Base-by-base conservation (phyloP, 1,140 invertebrate species). In the Helicoverpa zea region DNA sequence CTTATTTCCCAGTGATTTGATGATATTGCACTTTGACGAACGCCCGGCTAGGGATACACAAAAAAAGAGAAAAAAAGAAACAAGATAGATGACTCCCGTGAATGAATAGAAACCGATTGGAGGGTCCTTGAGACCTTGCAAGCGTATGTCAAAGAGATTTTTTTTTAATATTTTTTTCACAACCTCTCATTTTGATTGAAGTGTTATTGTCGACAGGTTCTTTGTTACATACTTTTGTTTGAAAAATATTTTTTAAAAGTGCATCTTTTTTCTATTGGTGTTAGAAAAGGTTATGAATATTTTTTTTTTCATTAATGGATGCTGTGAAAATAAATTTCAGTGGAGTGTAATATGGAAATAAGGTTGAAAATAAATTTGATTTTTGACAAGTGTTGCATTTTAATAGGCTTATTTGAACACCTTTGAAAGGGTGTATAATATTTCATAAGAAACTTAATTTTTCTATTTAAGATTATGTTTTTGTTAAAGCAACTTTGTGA, bases 11-110 rank as follows among this genome's bases (percentile, higher is more conserved):
- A 93, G 91, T 92, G 92, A 94, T 94, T 94, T 93, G 92, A 94
- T 94, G 93, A 94, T 94, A 92, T 92, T 94, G 93, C 93, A 94
- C 91, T 94, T 94, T 93, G 88, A 91, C 91, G 90, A 89, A 91
- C 87, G 89, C 83, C 78, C 83, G 72, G 82, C 89, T 81, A 81
- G 83, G 86, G 86, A 87, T 74, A 86, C 82, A 79, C 70, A 59
- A 79, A 35, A 82, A 88, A 84, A 88, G 90, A 35, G 3, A 35
- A 90, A 89, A 89, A 88, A 83, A 84, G 87, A 91, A 93, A 92
- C 89, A 92, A 93, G 91, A 94, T 92, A 87, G 87, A 92, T 92
- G 89, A 89, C 81, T 81, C 47, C 73, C 75, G 68, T 68, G 79
- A 74, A 74, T 73, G 78, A 82, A 68, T 73, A 47, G 58, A 63